Evolutionary conservation across 2,888 invertebrate species (phyloP).

Genomic region (Lithophane ornitopus): DNA sequence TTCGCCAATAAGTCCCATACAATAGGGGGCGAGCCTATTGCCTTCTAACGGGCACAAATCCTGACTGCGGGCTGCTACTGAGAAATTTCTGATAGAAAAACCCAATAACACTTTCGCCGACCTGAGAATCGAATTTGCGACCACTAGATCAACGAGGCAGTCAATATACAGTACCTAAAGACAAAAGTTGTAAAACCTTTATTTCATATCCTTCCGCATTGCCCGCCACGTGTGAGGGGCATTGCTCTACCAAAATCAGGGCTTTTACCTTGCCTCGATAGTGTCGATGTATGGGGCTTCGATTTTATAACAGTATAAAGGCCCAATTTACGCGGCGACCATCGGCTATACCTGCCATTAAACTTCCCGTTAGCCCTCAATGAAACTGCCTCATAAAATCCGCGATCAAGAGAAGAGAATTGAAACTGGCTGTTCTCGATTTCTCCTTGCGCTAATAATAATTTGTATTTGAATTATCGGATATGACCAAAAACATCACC

Average conservation of each 20-base stretch:
- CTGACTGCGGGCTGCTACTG: neutral
- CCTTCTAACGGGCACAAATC: neutral
- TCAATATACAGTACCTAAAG: neutral
- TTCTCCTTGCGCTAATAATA: constrained; percentile 37
- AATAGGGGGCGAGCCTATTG: neutral
- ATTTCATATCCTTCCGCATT: constrained; percentile 34
- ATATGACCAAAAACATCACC: constrained; percentile 55
- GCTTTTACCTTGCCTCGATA: constrained; percentile 18
- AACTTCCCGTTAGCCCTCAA: constrained; percentile 45
- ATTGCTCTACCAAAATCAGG: constrained; percentile 25
- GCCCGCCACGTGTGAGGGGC: neutral
- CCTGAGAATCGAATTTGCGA: neutral
- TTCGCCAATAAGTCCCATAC: neutral
- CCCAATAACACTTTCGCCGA: no score
- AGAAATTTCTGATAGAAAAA: neutral
- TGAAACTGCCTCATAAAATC: constrained; percentile 48
- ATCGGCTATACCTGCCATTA: constrained; percentile 16
- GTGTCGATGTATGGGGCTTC: neutral
- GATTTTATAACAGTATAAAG: neutral
- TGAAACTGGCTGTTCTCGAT: constrained; percentile 31
- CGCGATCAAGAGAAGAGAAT: constrained; percentile 54
- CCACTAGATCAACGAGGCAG: neutral
- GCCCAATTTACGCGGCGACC: constrained; percentile 4
- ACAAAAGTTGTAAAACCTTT: neutral
- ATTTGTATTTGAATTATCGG: constrained; percentile 34